Conservation (phyloP, 1,140 invertebrate genomes). For the Lineus longissimus region DNA sequence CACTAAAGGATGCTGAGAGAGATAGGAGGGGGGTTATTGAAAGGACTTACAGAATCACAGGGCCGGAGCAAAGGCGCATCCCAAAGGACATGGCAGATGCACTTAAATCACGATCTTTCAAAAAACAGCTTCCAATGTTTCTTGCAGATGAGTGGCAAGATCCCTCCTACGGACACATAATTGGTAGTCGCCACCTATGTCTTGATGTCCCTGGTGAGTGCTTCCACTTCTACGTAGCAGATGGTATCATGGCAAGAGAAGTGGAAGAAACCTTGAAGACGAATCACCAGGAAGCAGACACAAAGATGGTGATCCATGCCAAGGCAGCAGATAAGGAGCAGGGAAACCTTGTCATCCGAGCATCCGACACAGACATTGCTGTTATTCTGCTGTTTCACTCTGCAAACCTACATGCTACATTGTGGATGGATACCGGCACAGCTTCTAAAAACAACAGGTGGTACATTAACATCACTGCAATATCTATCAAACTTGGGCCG, state of each 20-base stretch:
- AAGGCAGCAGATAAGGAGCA: background rate
- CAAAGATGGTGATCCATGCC: slow-evolving; percentile 2
- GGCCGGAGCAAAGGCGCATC: slow-evolving; percentile 1
- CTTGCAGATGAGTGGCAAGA: slow-evolving; percentile 11
- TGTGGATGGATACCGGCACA: slow-evolving; percentile 15
- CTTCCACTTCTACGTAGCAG: background rate
- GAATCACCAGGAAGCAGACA: slow-evolving; percentile 14
- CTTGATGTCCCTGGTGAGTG: slow-evolving; percentile 1
- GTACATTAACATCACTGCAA: slow-evolving; percentile 9
- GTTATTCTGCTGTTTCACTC: background rate
- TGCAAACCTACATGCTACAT: background rate
- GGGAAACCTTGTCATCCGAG: background rate
- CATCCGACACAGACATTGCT: background rate
- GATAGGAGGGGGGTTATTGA: background rate
- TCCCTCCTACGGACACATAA: background rate
- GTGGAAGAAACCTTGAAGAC: background rate
- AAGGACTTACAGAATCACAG: background rate
- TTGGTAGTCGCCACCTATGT: background rate
- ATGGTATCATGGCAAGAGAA: background rate
- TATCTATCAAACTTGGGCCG: background rate
- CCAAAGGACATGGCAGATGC: background rate
- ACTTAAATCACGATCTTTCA: slow-evolving; percentile 13
- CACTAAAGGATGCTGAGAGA: slow-evolving; percentile 7
- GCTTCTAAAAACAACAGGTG: slow-evolving; percentile 11
- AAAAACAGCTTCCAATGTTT: slow-evolving; percentile 7